phyloP scores from a whole-genome alignment of 2,797 vertebrate species.

The Sternotherus odoratus region DNA sequence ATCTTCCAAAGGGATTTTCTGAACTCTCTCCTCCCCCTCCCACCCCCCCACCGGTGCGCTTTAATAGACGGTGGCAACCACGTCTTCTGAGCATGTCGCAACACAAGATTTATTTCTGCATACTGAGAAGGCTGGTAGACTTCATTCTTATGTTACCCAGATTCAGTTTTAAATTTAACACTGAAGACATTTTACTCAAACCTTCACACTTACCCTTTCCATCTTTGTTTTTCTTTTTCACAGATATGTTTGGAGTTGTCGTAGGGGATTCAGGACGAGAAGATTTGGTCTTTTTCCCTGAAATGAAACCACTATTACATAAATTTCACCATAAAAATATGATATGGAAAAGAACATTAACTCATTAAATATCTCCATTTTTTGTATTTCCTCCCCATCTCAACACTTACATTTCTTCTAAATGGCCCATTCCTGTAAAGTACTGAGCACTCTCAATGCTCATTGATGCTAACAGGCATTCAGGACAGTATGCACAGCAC shows the following conservation, averaged over 20 bases:
- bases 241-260: constrained; percentile 90
- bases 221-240: constrained; percentile 94
- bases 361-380: not conserved
- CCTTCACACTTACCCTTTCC: constrained; percentile 89
- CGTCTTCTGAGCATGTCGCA: not conserved
- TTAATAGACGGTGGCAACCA: not conserved
- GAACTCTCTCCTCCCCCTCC: not conserved
- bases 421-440: not conserved
- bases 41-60: no score
- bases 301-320: constrained; percentile 64
- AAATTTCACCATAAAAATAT: constrained; percentile 21
- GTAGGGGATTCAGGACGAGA: constrained; percentile 91
- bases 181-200: not conserved
- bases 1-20: not conserved
- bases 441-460: not conserved
- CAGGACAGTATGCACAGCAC: not conserved
- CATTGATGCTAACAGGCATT: not conserved
- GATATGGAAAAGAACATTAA: not conserved
- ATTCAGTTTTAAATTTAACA: not conserved
- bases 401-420: not conserved
- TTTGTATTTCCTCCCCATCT: not conserved
- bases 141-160: not conserved
- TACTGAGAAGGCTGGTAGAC: not conserved
- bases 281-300: constrained; percentile 90
- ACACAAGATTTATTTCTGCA: not conserved